Evolutionary conservation across 2,113 vertebrate species (phyloP).

Genomic region (Pampusana beccarii): DNA sequence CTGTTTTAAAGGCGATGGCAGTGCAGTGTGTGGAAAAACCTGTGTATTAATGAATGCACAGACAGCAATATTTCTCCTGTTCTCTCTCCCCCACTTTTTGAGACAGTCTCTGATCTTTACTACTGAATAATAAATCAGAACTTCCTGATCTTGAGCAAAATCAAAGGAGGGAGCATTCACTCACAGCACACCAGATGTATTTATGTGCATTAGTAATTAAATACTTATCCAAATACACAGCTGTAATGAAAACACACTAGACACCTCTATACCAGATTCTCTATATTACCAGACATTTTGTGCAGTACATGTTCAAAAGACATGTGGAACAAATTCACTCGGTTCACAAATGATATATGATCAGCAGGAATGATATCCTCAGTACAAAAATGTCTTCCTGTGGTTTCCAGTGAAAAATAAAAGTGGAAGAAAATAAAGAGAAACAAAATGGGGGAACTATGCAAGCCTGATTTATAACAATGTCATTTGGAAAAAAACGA

Average conservation of each 20-base stretch:
- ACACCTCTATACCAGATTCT: not conserved
- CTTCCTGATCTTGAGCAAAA: not conserved
- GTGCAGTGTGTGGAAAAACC: not conserved
- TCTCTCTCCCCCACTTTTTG: not conserved
- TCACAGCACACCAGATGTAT: not conserved
- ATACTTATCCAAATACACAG: not conserved
- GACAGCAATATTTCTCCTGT: not conserved
- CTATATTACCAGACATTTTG: not conserved
- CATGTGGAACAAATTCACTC: slow-evolving; percentile 62
- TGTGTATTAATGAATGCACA: not conserved
- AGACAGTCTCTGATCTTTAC: not conserved
- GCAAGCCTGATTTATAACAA: not conserved
- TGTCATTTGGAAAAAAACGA: not conserved
- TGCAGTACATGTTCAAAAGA: not conserved
- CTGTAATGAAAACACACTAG: not conserved
- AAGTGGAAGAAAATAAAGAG: slow-evolving; percentile 24
- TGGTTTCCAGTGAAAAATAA: slow-evolving; percentile 40
- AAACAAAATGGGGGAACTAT: not conserved
- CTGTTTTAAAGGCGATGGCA: not conserved
- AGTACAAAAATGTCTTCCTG: slow-evolving; percentile 57
- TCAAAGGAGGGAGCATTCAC: not conserved
- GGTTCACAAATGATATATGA: slow-evolving; percentile 44
- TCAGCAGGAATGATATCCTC: slow-evolving; percentile 40
- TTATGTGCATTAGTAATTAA: not conserved
- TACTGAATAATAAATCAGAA: not conserved